phyloP scores from a whole-genome alignment of 2,113 vertebrate genomes.

The Lampris incognitus region DNA sequence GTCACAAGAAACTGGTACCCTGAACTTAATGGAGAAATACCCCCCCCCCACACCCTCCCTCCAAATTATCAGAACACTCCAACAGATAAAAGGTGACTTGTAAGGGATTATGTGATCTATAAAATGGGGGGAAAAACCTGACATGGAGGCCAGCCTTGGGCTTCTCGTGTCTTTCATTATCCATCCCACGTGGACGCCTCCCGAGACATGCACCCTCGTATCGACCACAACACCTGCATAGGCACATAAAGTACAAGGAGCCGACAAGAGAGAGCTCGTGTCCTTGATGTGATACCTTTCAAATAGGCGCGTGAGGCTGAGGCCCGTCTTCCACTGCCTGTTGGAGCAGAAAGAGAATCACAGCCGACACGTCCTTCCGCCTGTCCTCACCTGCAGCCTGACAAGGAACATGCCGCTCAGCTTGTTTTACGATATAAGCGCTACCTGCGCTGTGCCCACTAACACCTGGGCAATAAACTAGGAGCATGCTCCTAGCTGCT shows the following conservation, averaged over 20 bases:
- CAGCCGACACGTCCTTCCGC: slow-evolving; percentile 30
- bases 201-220: slow-evolving; percentile 9
- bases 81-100: slow-evolving; percentile 14
- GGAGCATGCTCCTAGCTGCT: slow-evolving; percentile 39
- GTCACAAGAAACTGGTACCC: not conserved
- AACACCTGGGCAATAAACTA: slow-evolving; percentile 77
- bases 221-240: slow-evolving; percentile 50
- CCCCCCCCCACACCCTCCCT: no score
- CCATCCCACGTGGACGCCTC: not conserved
- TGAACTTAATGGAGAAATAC: not conserved
- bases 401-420: slow-evolving; percentile 58
- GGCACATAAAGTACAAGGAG: not conserved
- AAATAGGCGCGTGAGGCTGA: slow-evolving; percentile 13
- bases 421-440: slow-evolving; percentile 56
- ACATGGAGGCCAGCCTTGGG: slow-evolving; percentile 6
- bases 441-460: slow-evolving; percentile 45
- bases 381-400: slow-evolving; percentile 52
- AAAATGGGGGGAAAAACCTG: slow-evolving; percentile 10
- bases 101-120: not conserved
- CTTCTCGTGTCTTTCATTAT: slow-evolving; percentile 37
- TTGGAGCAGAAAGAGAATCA: not conserved
- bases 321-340: not conserved
- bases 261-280: slow-evolving; percentile 5
- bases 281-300: slow-evolving; percentile 24
- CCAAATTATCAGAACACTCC: not conserved